Evolutionary conservation across 37 sponge, comb jelly and placozoan species (phyloP).

Genomic region (Ephydatia muelleri): DNA sequence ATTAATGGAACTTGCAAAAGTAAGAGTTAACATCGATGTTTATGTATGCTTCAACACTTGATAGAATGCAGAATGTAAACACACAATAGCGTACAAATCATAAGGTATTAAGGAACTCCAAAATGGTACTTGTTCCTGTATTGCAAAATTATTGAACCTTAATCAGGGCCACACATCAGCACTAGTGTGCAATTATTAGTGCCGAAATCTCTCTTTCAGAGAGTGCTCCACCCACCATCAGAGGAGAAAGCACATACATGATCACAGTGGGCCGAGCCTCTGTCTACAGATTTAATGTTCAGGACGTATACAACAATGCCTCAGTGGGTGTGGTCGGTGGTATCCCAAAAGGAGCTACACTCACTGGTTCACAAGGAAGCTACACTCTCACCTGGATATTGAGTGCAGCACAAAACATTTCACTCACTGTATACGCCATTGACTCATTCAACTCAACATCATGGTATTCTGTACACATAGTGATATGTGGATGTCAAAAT

Average conservation of each 20-base stretch:
- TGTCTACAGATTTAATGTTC: conserved; percentile 42
- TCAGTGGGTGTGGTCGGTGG: conserved; percentile 12
- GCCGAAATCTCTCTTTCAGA: conserved; percentile 11
- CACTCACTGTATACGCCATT: conserved; percentile 26
- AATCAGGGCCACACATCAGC: too few species aligned
- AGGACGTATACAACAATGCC: conserved; percentile 6
- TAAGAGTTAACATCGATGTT: not conserved
- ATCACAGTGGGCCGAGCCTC: conserved; percentile 24
- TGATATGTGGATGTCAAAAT: conserved; percentile 60
- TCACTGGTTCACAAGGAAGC: not conserved
- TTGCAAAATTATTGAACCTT: too few species aligned
- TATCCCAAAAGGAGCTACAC: not conserved
- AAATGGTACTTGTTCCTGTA: too few species aligned
- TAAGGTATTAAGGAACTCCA: too few species aligned
- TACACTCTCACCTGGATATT: conserved; percentile 39
- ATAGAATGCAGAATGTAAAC: too few species aligned
- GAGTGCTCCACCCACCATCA: conserved; percentile 56
- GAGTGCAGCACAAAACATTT: not conserved
- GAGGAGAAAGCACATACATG: conserved; percentile 27
- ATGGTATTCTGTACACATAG: conserved; percentile 5
- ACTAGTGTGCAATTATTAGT: too few species aligned
- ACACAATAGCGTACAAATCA: too few species aligned
- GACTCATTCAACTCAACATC: conserved; percentile 30
- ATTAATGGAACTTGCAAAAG: not conserved
- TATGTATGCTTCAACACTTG: too few species aligned